A percentile compares a stretch with the other conserved stretches of the same genome.
phyloP scores from a whole-genome alignment of 2,113 vertebrate species.

The Cyphomyrus discorhynchus region DNA sequence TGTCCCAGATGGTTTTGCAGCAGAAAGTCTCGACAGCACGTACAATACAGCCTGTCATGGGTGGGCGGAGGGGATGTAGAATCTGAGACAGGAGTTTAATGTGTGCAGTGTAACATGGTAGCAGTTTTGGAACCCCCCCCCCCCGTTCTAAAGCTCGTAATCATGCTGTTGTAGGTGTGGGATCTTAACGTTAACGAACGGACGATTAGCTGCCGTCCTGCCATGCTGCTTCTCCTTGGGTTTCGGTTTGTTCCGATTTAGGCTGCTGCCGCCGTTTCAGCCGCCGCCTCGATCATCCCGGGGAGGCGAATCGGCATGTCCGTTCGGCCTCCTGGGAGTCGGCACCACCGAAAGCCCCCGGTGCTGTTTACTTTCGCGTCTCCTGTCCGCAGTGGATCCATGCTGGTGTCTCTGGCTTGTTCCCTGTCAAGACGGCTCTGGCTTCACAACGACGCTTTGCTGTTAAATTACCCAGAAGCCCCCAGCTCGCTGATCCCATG shows the following conservation, averaged over 20 bases:
- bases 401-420: neutral
- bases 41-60: neutral
- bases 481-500: neutral
- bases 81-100: neutral
- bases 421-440: neutral
- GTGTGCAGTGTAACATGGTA: neutral
- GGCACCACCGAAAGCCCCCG: neutral
- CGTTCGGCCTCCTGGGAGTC: neutral
- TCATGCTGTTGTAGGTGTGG: neutral
- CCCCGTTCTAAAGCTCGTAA: neutral
- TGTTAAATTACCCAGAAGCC: neutral
- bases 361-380: neutral
- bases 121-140: neutral
- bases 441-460: neutral
- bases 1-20: neutral
- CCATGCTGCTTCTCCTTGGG: neutral
- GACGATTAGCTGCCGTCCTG: neutral
- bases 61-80: neutral
- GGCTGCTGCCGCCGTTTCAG: neutral
- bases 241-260: neutral
- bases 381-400: neutral
- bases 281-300: neutral
- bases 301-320: neutral
- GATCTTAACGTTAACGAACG: neutral
- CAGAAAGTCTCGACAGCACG: neutral